Evolutionary conservation across 2,888 invertebrate species (phyloP), one percentile per base, ranked within the genome.

Genomic region (Lasioglossum oenotherae): DNA sequence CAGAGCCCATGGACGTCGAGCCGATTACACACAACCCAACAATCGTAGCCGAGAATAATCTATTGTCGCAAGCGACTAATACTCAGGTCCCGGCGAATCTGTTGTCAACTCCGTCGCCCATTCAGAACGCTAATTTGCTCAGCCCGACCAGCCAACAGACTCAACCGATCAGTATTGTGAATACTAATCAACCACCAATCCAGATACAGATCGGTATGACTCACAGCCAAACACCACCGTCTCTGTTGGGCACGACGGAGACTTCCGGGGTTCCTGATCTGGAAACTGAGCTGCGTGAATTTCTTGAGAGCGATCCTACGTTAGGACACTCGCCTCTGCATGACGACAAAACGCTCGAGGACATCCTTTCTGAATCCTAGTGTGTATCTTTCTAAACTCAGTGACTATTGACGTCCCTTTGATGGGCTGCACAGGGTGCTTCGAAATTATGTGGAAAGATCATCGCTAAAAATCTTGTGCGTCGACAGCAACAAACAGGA

Each of bases 251-350:
- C 53, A 82, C 93, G 12, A 85, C 92, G 72, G 95, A 95, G 75
- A 85, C 94, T 0, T 91, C 95, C 2, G 95, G 95, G 3, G 96
- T 96, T 83, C 95, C 96, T 27, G 97, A 97, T 95, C 95, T 97
- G 89, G 97, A 97, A 93, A 96, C 96, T 23, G 97, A 97, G 91
- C 93, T 97, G 72, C 95, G 97, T n/a, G 97, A 97, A 94, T 97
- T 97, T 94, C 95, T 97, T 41, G 97, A 97, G 93, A 97, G 96
- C 93, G 97, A 97, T 90, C 96, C 96, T 53, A 96, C 96, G 41
- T 94, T 96, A 84, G 95, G 96, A 53, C 96, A 96, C 81, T 96
- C 96, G 90, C 93, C 95, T 10, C 91, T 95, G 31, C 95, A 95
- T 86, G 95, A 95, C 79, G 95, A 95, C 67, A 95, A 95, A 86